Percentiles rank a stretch among this genome's conserved stretches.
phyloP scores from a whole-genome alignment of 1,140 invertebrate species.

The Sminthurides bifidus region DNA sequence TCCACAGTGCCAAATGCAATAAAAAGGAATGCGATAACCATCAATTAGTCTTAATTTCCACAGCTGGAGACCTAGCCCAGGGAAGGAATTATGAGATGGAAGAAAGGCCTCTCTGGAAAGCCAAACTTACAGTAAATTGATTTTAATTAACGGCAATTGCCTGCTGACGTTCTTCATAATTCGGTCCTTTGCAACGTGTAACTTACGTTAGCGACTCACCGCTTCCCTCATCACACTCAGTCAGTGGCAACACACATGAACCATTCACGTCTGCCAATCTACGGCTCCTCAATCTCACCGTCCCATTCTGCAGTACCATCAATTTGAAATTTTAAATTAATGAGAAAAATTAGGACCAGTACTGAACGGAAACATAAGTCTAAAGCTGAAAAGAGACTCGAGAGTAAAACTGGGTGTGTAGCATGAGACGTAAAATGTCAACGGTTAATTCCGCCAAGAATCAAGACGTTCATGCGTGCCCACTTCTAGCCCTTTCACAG shows the following conservation, averaged over 20 bases:
- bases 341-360: no score
- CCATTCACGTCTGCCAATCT: not conserved
- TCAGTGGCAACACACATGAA: not conserved
- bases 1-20: not conserved
- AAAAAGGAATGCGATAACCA: no score
- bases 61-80: constrained; percentile 27
- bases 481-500: no score
- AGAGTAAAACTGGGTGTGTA: no score
- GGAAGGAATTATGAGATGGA: constrained; percentile 12
- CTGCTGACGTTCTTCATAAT: constrained; percentile 29
- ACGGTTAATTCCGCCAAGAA: no score
- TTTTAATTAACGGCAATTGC: constrained; percentile 32
- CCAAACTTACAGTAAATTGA: no score
- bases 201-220: constrained; percentile 3
- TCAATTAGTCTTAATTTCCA: constrained; percentile 33
- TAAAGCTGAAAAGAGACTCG: no score
- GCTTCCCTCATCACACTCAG: not conserved
- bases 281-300: not conserved
- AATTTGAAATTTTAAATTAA: no score
- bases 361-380: no score
- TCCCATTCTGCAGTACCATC: not conserved
- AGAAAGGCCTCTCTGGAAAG: no score
- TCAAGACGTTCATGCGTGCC: no score
- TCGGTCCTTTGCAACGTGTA: constrained; percentile 2
- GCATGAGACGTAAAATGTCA: no score